Evolutionary conservation across 2,888 invertebrate genomes (phyloP).

Genomic region (Micoletzkya japonica): DNA sequence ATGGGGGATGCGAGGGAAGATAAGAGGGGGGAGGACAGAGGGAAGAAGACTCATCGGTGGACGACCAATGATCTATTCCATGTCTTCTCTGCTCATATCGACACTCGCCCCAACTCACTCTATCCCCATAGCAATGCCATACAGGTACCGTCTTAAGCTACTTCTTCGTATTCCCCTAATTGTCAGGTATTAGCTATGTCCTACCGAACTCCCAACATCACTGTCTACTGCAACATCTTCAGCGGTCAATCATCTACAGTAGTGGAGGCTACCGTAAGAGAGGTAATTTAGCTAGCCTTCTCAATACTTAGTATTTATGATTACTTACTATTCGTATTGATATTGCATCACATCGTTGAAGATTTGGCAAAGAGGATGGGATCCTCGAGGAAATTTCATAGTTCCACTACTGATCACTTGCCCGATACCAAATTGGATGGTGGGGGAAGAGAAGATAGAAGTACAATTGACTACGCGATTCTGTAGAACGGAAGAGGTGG

Average conservation of each 20-base stretch:
- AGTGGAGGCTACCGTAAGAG: slow-evolving; percentile 27
- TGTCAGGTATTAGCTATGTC: slow-evolving; percentile 44
- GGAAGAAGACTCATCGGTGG: slow-evolving; percentile 31
- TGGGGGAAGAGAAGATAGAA: slow-evolving; percentile 11
- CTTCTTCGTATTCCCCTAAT: too few species aligned
- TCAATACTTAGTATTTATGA: neutral
- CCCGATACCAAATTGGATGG: slow-evolving; percentile 45
- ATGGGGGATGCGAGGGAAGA: too few species aligned
- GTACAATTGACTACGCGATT: slow-evolving; percentile 1
- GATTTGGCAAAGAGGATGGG: slow-evolving; percentile 64
- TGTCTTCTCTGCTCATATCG: slow-evolving; percentile 57
- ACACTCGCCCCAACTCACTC: slow-evolving; percentile 48
- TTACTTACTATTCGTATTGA: slow-evolving; percentile 9
- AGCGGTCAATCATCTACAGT: slow-evolving; percentile 1
- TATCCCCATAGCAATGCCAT: slow-evolving; percentile 42
- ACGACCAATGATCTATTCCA: slow-evolving; percentile 34
- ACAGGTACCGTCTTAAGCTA: slow-evolving; percentile 40
- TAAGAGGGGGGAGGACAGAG: too few species aligned
- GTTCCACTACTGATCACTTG: slow-evolving; percentile 52
- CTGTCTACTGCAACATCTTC: slow-evolving; percentile 43
- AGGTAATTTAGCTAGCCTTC: neutral
- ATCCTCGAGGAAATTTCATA: slow-evolving; percentile 58
- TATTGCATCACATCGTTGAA: too few species aligned
- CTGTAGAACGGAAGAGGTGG: neutral
- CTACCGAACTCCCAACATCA: slow-evolving; percentile 34